Evolutionary conservation across 2,888 invertebrate genomes (phyloP).

Genomic region (Polydrusus pterygomalis): DNA sequence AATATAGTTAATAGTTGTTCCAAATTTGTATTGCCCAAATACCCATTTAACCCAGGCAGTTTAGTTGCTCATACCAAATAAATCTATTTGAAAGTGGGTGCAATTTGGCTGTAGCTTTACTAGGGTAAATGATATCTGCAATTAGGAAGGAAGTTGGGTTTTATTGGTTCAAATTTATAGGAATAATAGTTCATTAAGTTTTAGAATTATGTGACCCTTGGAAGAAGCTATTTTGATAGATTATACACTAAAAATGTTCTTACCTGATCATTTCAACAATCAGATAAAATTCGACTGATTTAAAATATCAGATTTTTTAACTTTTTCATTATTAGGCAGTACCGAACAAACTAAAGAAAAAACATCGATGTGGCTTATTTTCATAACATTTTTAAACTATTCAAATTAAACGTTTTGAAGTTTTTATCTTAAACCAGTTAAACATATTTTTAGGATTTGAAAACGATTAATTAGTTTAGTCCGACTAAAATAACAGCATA

Average conservation of each 20-base stretch:
- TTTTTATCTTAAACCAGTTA: not conserved
- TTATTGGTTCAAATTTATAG: conserved; percentile 52
- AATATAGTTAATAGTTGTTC: not conserved
- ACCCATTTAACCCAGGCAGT: conserved; percentile 38
- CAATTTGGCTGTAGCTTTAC: conserved; percentile 47
- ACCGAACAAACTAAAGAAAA: no score
- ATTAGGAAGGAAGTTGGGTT: conserved; percentile 50
- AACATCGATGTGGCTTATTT: no score
- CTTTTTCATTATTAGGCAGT: no score
- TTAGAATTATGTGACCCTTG: conserved; percentile 39
- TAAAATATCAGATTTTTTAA: no score
- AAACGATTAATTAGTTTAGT: not conserved
- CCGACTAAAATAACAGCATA: not conserved
- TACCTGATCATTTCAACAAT: no score
- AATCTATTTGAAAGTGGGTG: conserved; percentile 52
- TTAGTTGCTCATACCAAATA: conserved; percentile 39
- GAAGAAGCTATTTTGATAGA: conserved; percentile 29
- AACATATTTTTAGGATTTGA: not conserved
- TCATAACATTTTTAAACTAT: no score
- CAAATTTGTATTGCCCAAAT: conserved; percentile 26
- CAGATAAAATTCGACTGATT: no score
- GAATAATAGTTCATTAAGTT: conserved; percentile 49
- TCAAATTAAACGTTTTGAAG: not conserved
- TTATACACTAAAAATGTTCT: no score
- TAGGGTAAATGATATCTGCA: conserved; percentile 53